Evolutionary conservation across 2,888 invertebrate species (phyloP), one percentile per base, ranked within the genome.

Genomic region (Helleia helle): DNA sequence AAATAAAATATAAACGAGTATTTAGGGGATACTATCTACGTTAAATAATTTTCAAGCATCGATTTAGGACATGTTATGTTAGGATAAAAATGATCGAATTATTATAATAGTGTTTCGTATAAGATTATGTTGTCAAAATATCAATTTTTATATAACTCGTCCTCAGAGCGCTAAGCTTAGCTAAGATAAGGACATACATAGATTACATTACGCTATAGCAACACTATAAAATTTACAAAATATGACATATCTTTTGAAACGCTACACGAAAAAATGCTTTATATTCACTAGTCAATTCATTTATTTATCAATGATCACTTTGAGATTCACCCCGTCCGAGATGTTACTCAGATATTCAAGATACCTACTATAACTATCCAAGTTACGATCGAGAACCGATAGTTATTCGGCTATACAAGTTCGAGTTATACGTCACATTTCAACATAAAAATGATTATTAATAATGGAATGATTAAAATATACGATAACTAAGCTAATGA

Each of bases 191-290:
- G 65, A 75, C 70, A 76, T 73, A 77, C 60, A 77, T 68, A 76
- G 75, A 58, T 72, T 76, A 80, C 59, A 77, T 61, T 63, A 68
- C 63, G 73, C 73, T 77, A 75, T 73, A 83, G 81, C 80, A 66
- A 81, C 69, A 73, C 81, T 83, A 84, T 83, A 84, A 83, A 84
- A 83, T 84, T 83, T 84, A 84, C 83, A 84, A 84, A 84, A 84
- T 84, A 84, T 84, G 81, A 84, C 83, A 80, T 84, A 79, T 80
- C 74, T 76, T 80, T 72, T 70, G 83, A 77, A 71, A 79, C 64
- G 74, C 81, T 81, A 83, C 77, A 72, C 65, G 77, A 81, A 77
- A 77, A 79, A 74, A 80, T 79, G 70, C 58, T 67, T 71, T 59
- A 70, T 69, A 76, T 65, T 64, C 59, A 67, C 80, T 83, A 83